phyloP scores from a whole-genome alignment of 92 coral and sea anemone species.

The Zoanthus sociatus region DNA sequence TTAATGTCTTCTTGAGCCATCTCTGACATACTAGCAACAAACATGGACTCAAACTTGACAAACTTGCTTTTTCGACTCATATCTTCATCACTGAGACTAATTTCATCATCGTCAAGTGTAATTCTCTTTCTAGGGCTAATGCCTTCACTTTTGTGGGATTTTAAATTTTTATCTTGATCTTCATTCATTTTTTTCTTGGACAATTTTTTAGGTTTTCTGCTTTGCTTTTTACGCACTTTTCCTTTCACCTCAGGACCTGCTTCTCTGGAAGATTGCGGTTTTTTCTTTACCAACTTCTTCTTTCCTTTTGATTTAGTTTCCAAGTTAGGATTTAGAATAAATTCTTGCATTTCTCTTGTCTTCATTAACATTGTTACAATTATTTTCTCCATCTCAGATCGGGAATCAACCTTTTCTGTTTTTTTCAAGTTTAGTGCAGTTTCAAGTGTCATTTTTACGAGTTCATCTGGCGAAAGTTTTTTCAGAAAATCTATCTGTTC shows the following conservation, averaged over 20 bases:
- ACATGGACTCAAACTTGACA: conserved; percentile 67
- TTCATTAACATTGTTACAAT: conserved; percentile 4
- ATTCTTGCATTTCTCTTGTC: conserved; percentile 16
- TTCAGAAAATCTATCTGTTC: conserved; percentile 79
- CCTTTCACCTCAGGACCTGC: background rate
- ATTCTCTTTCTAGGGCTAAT: background rate
- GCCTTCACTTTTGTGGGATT: background rate
- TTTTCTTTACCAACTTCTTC: background rate
- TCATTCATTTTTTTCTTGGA: background rate
- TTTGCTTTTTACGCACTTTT: background rate
- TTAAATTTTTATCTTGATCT: background rate
- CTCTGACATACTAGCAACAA: conserved; percentile 69
- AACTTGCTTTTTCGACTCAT: background rate
- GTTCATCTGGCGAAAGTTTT: conserved; percentile 56
- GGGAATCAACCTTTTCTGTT: background rate
- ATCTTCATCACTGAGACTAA: conserved; percentile 22
- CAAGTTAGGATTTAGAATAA: conserved; percentile 6
- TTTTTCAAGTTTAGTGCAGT: background rate
- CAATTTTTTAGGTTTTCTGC: background rate
- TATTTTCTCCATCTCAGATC: background rate
- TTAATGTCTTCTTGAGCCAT: conserved; percentile 12
- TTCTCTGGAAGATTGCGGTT: background rate
- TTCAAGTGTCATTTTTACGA: conserved; percentile 25
- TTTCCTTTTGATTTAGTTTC: background rate
- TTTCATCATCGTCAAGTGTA: background rate